Evolutionary conservation across 2,797 vertebrate species (phyloP).

Genomic region (Amblyraja radiata): DNA sequence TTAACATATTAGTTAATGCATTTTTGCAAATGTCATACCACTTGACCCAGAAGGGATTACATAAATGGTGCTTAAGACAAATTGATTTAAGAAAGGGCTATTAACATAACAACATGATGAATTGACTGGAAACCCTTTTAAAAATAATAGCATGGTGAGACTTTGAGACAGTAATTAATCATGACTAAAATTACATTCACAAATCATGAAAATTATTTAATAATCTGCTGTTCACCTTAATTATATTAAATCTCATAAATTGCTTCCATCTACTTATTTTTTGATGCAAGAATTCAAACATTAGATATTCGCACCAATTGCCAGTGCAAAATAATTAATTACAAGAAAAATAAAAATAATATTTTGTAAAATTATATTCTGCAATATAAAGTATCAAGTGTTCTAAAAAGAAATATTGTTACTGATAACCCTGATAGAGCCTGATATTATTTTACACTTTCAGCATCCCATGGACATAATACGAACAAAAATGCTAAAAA

Average conservation of each 20-base stretch:
- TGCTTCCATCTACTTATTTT: background rate
- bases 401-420: background rate
- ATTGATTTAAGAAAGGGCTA: background rate
- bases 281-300: background rate
- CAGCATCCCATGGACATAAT: too few species aligned
- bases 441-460: background rate
- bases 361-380: background rate
- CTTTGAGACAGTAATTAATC: background rate
- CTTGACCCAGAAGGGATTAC: conserved; percentile 47
- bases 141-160: background rate
- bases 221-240: background rate
- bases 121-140: background rate
- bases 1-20: background rate
- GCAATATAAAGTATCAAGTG: background rate
- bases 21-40: conserved; percentile 44
- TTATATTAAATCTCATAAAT: background rate
- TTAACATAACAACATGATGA: background rate
- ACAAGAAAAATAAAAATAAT: background rate
- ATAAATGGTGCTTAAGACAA: background rate
- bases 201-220: background rate
- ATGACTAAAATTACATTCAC: background rate
- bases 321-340: background rate
- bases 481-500: background rate
- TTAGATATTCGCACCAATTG: background rate
- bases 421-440: background rate